Evolutionary conservation across 1,140 invertebrate genomes (phyloP).

Genomic region (Stegodyphus dumicola): DNA sequence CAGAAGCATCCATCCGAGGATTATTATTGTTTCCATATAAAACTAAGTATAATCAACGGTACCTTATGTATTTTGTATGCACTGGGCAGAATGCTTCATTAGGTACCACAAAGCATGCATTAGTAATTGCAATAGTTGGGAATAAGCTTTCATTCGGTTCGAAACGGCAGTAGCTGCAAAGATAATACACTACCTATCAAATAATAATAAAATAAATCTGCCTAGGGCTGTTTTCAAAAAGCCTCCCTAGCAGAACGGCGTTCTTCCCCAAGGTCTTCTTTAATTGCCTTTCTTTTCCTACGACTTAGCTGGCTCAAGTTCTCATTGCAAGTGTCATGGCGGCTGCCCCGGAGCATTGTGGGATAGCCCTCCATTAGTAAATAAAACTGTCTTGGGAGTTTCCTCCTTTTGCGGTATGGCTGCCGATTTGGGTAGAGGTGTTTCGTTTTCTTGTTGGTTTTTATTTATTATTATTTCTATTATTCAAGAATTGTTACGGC

Average conservation of each 20-base stretch:
- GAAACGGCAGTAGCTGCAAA: too few species aligned
- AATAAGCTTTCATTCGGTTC: too few species aligned
- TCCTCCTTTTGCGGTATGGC: constrained; percentile 10
- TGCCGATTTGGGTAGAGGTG: background rate
- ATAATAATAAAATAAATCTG: background rate
- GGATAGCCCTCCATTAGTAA: constrained; percentile 59
- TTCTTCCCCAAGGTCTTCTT: constrained; percentile 51
- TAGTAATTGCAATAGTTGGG: too few species aligned
- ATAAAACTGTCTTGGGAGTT: constrained; percentile 37
- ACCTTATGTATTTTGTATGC: too few species aligned
- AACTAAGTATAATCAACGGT: too few species aligned
- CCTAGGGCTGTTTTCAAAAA: constrained; percentile 52
- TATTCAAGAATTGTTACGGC: background rate
- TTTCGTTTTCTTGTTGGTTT: background rate
- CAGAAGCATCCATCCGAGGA: too few species aligned
- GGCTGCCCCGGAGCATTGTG: constrained; percentile 52
- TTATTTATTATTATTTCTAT: background rate
- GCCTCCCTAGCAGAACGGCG: constrained; percentile 29
- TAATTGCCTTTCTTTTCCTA: constrained; percentile 45
- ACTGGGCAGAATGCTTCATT: too few species aligned
- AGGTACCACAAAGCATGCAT: too few species aligned
- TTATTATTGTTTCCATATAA: too few species aligned
- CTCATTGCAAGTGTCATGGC: constrained; percentile 43
- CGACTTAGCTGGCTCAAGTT: background rate
- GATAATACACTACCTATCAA: too few species aligned